Evolutionary conservation across 1,140 invertebrate species (phyloP).

Genomic region (Kradibia gibbosae): DNA sequence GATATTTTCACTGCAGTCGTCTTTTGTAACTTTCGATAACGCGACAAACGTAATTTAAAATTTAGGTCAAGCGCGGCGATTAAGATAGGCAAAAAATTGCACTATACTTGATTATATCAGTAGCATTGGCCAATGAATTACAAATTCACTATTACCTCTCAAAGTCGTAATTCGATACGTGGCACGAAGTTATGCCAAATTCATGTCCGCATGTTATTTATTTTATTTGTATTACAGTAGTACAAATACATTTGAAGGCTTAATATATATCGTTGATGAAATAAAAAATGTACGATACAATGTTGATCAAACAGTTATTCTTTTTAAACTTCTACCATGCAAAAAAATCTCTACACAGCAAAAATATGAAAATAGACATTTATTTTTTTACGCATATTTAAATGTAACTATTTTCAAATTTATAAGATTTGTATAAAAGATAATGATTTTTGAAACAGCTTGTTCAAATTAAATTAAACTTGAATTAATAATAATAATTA

Average conservation of each 20-base stretch:
- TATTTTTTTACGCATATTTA: too few species aligned
- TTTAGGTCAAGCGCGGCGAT: constrained; percentile 45
- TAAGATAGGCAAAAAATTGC: constrained; percentile 47
- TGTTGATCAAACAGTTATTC: too few species aligned
- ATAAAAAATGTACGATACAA: neutral
- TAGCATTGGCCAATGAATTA: constrained; percentile 33
- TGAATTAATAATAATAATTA: too few species aligned
- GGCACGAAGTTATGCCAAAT: constrained; percentile 14
- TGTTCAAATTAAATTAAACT: too few species aligned
- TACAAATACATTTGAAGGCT: neutral
- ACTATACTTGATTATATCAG: neutral
- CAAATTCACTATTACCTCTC: neutral
- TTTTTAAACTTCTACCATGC: too few species aligned
- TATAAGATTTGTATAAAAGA: too few species aligned
- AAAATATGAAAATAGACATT: too few species aligned
- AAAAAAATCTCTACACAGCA: too few species aligned
- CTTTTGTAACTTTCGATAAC: constrained; percentile 46
- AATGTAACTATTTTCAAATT: too few species aligned
- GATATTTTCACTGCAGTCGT: constrained; percentile 42
- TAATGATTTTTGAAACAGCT: too few species aligned
- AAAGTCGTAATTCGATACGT: neutral
- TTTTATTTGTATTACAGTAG: neutral
- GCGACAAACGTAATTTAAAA: constrained; percentile 42
- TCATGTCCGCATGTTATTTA: neutral
- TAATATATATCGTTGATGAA: neutral